Percentiles rank a stretch among this genome's conserved stretches.
Evolutionary conservation across 23 tunicate species (phyloP).

Genomic region (Styela plicata): DNA sequence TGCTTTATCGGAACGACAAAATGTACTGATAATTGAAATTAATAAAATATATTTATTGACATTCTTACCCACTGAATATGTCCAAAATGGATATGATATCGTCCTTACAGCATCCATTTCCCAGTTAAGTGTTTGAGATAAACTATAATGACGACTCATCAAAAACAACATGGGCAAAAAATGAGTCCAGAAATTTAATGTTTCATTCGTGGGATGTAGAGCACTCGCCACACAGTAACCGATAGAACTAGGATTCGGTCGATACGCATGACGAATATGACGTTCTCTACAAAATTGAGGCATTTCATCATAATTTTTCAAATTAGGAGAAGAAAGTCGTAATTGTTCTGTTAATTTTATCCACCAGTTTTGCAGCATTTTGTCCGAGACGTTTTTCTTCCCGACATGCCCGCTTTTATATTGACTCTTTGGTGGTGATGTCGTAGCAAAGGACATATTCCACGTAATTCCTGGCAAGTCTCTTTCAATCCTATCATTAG

Average conservation of each 20-base stretch:
- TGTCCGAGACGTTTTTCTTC: neutral
- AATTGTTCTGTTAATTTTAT: neutral
- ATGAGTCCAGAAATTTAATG: constrained; percentile 80
- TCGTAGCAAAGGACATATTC: no score
- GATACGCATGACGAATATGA: neutral
- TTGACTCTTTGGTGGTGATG: no score
- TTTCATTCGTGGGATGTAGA: constrained; percentile 71
- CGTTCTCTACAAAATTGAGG: constrained; percentile 30
- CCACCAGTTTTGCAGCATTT: neutral
- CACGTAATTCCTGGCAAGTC: no score
- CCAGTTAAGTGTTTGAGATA: constrained; percentile 21
- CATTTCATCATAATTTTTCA: constrained; percentile 16
- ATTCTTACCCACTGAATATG: constrained; percentile 49
- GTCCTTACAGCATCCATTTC: neutral
- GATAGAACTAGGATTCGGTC: constrained; percentile 15
- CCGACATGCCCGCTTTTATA: no score
- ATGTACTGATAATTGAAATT: neutral
- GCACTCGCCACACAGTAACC: constrained; percentile 21
- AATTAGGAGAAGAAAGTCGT: neutral
- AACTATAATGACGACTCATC: constrained; percentile 19
- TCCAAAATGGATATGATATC: constrained; percentile 41
- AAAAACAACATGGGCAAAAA: constrained; percentile 38
- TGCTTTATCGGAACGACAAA: no score
- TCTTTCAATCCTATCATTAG: no score
- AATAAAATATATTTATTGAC: neutral